Conservation (phyloP, 2,113 vertebrate species). For the Lepisosteus oculatus region DNA sequence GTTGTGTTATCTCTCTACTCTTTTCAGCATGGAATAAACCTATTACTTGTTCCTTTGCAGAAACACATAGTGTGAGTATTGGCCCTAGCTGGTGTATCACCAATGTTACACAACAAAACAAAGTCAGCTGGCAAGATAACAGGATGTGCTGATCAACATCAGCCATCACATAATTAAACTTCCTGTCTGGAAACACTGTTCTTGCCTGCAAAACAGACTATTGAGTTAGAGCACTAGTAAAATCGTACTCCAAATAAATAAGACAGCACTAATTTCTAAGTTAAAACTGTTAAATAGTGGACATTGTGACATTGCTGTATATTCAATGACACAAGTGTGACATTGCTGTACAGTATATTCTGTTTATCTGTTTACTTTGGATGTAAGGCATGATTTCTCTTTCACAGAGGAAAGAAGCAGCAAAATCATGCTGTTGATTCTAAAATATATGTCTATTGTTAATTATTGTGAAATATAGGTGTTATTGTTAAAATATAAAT, state of each 20-base stretch:
- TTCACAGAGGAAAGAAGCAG: constrained; percentile 11
- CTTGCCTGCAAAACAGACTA: not conserved
- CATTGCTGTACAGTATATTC: too few relatives aligned
- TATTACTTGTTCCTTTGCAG: too few relatives aligned
- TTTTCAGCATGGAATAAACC: too few relatives aligned
- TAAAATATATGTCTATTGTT: too few relatives aligned
- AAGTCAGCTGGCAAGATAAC: constrained; percentile 1
- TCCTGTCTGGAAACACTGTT: not conserved
- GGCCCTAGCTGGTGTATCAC: not conserved
- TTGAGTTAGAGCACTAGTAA: too few relatives aligned
- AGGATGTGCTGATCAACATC: constrained; percentile 14
- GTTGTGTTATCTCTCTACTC: too few relatives aligned
- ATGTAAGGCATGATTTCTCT: not conserved
- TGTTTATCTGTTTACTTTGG: too few relatives aligned
- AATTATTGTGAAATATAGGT: too few relatives aligned
- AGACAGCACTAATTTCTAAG: not conserved
- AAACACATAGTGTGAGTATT: not conserved
- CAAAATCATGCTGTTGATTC: too few relatives aligned
- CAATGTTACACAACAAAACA: not conserved
- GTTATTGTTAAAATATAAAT: not conserved
- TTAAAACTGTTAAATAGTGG: too few relatives aligned
- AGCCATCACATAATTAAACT: not conserved
- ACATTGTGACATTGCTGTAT: too few relatives aligned
- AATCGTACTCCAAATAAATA: not conserved
- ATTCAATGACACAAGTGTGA: too few relatives aligned